Base-by-base conservation (phyloP, 1,140 invertebrate genomes). In the Homalodisca vitripennis region DNA sequence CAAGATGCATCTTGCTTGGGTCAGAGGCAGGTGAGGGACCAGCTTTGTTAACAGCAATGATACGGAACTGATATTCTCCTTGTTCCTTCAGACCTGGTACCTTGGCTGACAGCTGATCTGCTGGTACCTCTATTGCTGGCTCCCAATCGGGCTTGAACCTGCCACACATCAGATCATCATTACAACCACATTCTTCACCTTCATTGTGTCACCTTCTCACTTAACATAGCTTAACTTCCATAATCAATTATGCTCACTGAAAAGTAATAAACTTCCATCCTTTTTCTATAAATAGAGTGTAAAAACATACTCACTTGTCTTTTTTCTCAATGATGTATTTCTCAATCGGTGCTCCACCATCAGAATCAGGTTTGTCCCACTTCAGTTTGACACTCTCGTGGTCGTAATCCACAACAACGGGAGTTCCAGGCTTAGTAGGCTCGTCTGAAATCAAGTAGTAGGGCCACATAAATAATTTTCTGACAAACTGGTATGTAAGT, bases 261-360 rank as follows among this genome's bases (percentile, higher is more conserved):
- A n/a, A n/a, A n/a, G n/a, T n/a, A n/a, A n/a, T n/a, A n/a, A n/a
- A n/a, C n/a, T n/a, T n/a, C n/a, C n/a, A n/a, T n/a, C n/a, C n/a
- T n/a, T n/a, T n/a, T n/a, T n/a, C n/a, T n/a, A n/a, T n/a, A n/a
- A n/a, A n/a, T n/a, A n/a, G n/a, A n/a, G 20, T n/a, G n/a, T n/a
- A 32, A 31, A 62, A 48, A 27, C 47, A 69, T 69, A 65, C 73
- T 74, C 81, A 84, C 74, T 88, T 89, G 76, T 95, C 92, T 79
- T 95, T 95, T 86, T 98, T 99, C 82, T 99, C 96, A 75, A 99
- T 94, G 60, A 98, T 92, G 79, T 98, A 99, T 81, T 97, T 96
- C 74, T 93, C 92, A 75, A 99, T 93, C 6, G 95, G 92, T 27
- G 95, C 90, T 26, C 98, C 98, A 69, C 97, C 97, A 80, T 99